phyloP scores from a whole-genome alignment of 2,888 invertebrate genomes.

The Morpho achilles region DNA sequence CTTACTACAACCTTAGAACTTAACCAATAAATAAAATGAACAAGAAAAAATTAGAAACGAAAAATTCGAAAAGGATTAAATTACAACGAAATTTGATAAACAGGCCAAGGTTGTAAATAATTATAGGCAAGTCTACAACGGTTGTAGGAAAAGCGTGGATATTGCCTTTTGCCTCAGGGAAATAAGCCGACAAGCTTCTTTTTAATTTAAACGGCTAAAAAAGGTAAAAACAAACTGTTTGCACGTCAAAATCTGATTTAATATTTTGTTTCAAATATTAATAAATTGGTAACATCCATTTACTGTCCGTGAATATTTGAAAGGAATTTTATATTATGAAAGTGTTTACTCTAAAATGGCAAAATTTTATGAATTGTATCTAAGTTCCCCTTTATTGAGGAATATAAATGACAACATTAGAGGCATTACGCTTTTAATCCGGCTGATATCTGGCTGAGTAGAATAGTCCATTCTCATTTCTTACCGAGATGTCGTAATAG shows the following conservation, averaged over 20 bases:
- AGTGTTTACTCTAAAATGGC: too few relatives aligned
- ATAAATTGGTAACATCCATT: too few relatives aligned
- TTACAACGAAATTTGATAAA: not conserved
- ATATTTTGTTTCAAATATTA: not conserved
- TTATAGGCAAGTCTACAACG: slow-evolving; percentile 37
- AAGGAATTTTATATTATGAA: too few relatives aligned
- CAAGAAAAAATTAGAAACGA: not conserved
- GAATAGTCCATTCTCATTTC: too few relatives aligned
- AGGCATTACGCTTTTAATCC: too few relatives aligned
- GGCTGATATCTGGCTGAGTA: too few relatives aligned
- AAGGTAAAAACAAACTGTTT: slow-evolving; percentile 2
- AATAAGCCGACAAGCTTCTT: slow-evolving; percentile 18
- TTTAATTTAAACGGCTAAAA: slow-evolving; percentile 9
- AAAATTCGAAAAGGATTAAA: not conserved
- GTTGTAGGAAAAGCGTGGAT: slow-evolving; percentile 16
- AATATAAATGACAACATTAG: too few relatives aligned
- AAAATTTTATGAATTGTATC: too few relatives aligned
- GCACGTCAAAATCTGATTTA: not conserved
- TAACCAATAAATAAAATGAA: not conserved
- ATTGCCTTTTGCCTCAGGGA: slow-evolving; percentile 22
- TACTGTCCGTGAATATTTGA: too few relatives aligned
- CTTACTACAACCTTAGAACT: not conserved
- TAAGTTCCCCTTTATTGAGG: too few relatives aligned
- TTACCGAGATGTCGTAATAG: too few relatives aligned
- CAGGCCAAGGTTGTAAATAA: slow-evolving; percentile 30